These are phyloP conservation scores for Ptychobarbus kaznakovi DNA, from an alignment of 2,797 vertebrate species.

Conservation along the genomic window DNA sequence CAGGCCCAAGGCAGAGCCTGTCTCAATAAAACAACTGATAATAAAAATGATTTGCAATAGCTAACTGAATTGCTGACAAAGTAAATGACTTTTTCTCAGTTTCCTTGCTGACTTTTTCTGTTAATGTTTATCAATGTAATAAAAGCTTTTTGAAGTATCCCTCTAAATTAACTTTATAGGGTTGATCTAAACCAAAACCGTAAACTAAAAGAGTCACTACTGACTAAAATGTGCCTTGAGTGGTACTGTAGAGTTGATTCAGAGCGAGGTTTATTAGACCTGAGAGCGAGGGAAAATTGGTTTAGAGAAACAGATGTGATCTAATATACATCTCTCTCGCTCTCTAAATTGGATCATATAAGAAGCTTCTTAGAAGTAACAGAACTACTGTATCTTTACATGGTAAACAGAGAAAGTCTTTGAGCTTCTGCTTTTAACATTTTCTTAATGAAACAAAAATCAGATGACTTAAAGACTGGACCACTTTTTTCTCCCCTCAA, in stretches of 20 bases:
- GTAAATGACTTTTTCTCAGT: neutral
- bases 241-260: neutral
- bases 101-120: neutral
- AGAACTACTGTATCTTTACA: slow-evolving; percentile 1
- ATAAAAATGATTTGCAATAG: slow-evolving; percentile 27
- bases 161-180: slow-evolving; percentile 21
- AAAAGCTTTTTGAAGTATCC: slow-evolving; percentile 12
- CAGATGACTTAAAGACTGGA: neutral
- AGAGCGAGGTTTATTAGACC: slow-evolving; percentile 9
- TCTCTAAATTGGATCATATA: slow-evolving; percentile 49
- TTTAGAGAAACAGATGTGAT: slow-evolving; percentile 7
- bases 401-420: neutral
- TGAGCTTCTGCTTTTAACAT: neutral
- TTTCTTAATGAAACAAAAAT: neutral
- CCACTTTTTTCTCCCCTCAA: neutral
- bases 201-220: neutral
- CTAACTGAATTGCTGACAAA: slow-evolving; percentile 16
- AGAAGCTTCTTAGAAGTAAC: slow-evolving; percentile 46
- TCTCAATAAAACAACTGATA: slow-evolving; percentile 33
- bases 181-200: neutral
- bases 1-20: neutral
- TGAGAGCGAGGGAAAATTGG: neutral
- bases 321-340: neutral
- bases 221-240: neutral
- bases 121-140: slow-evolving; percentile 28